Conservation (phyloP, 2,888 invertebrate species). For the Epirrita christyi region DNA sequence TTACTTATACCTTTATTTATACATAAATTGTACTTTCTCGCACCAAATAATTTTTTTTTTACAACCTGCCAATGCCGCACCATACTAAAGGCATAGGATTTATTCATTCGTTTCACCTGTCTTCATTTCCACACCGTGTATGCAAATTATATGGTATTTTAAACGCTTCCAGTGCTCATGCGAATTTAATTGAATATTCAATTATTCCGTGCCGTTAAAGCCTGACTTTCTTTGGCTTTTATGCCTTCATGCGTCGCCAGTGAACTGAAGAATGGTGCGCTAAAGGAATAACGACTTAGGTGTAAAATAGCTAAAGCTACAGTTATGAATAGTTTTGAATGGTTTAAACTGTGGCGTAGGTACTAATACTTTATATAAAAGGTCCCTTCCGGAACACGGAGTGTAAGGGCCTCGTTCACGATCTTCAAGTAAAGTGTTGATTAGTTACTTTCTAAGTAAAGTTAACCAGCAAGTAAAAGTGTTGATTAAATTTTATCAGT, state of each 20-base stretch:
- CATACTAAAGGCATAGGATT: slow-evolving; percentile 6
- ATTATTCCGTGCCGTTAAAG: slow-evolving; percentile 49
- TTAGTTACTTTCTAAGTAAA: too few relatives aligned
- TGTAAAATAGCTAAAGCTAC: slow-evolving; percentile 8
- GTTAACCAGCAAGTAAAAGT: too few relatives aligned
- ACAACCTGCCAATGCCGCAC: slow-evolving; percentile 14
- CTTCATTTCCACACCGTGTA: slow-evolving; percentile 24
- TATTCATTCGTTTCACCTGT: slow-evolving; percentile 24
- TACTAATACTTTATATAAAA: slow-evolving; percentile 11
- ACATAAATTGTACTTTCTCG: neutral
- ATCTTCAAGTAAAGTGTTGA: too few relatives aligned
- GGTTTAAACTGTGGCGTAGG: neutral
- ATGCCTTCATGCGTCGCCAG: slow-evolving; percentile 24
- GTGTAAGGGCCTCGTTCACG: too few relatives aligned
- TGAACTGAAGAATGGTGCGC: slow-evolving; percentile 16
- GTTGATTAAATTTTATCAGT: too few relatives aligned
- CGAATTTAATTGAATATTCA: slow-evolving; percentile 65
- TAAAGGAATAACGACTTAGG: slow-evolving; percentile 21
- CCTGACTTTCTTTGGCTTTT: slow-evolving; percentile 41
- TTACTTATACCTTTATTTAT: too few relatives aligned
- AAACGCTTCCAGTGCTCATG: slow-evolving; percentile 36
- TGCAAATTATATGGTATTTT: slow-evolving; percentile 38
- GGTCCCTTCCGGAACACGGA: slow-evolving; percentile 1
- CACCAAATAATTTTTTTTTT: slow-evolving; percentile 12
- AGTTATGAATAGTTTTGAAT: slow-evolving; percentile 17